These are phyloP conservation scores for Galeopsomyia nigrocyanea DNA, from an alignment of 2,888 invertebrate genomes.

Conservation along the genomic window DNA sequence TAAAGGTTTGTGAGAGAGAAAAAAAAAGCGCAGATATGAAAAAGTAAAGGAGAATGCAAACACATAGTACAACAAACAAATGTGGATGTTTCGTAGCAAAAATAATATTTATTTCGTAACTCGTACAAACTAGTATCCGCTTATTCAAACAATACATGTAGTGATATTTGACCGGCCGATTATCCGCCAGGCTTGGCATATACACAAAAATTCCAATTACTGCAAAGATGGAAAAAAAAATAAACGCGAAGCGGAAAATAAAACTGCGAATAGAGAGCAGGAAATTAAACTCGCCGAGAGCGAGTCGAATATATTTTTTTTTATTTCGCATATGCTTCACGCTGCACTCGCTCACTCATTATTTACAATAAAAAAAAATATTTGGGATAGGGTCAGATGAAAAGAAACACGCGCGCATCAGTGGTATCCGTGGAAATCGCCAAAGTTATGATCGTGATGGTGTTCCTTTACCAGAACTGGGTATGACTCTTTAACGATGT, in stretches of 20 bases:
- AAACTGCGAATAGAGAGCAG: neutral
- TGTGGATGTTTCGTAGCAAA: slow-evolving; percentile 35
- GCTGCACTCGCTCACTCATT: neutral
- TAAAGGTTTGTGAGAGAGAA: too few relatives aligned
- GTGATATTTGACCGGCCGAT: neutral
- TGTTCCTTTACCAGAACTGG: slow-evolving; percentile 54
- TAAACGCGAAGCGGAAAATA: too few relatives aligned
- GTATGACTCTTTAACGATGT: slow-evolving; percentile 57
- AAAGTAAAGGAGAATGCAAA: too few relatives aligned
- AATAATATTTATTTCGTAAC: slow-evolving; percentile 43
- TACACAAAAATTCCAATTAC: slow-evolving; percentile 6
- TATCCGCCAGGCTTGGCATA: neutral
- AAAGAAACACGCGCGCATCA: neutral
- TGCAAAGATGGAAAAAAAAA: too few relatives aligned
- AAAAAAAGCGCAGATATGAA: too few relatives aligned
- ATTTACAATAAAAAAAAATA: neutral
- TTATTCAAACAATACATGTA: slow-evolving; percentile 15
- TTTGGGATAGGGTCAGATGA: too few relatives aligned
- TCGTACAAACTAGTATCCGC: slow-evolving; percentile 35
- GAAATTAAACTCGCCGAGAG: neutral
- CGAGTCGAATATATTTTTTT: neutral
- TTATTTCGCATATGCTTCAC: too few relatives aligned
- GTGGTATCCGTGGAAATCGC: slow-evolving; percentile 12
- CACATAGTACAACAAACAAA: too few relatives aligned
- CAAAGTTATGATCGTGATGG: slow-evolving; percentile 2